Base-by-base conservation (phyloP, 2,888 invertebrate species). In the Tigriopus californicus region DNA sequence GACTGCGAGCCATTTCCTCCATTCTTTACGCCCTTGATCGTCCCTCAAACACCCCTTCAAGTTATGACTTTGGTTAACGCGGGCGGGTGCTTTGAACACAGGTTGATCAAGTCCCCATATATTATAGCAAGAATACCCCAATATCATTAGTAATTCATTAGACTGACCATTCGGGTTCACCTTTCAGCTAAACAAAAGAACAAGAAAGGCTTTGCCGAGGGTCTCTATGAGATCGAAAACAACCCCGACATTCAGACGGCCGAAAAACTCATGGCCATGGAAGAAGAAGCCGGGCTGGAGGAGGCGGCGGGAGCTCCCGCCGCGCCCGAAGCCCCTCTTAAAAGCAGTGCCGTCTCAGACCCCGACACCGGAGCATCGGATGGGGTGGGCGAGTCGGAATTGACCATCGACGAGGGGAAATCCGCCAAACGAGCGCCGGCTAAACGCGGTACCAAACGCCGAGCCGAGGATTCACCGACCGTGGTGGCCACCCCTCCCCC, bases 161-260 rank as follows among this genome's bases (percentile, higher is more conserved):
- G n/a, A n/a, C n/a, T n/a, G n/a, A n/a, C n/a, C n/a, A n/a, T n/a
- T n/a, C n/a, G n/a, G n/a, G n/a, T n/a, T n/a, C n/a, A n/a, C 33
- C 8, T 33, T 33, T 8, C 33, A 33, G 33, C 33, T 8, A 33
- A 41, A 40, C 18, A 54, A n/a, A 40, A 18, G 64, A 89, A 88
- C 69, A 75, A 86, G 41, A 81, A 83, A 61, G 66, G 83, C 80
- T 71, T 94, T 86, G 84, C 83, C 61, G 88, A 90, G 67, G 94
- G 90, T 0, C 78, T 94, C 18, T 79, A 80, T 67, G 84, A 94
- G 72, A 87, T 94, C 61, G 87, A 89, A 67, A 78, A 82, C 62
- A 86, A 85, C 63, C 73, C 74, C 3, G 62, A 63, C 41, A 64
- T 66, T 55, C 57, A 61, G 22, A 56, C 56, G 2, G 33, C 22